These are phyloP conservation scores for Enteromius viviparus DNA, from an alignment of 2,797 vertebrate species.

Conservation along the genomic window DNA sequence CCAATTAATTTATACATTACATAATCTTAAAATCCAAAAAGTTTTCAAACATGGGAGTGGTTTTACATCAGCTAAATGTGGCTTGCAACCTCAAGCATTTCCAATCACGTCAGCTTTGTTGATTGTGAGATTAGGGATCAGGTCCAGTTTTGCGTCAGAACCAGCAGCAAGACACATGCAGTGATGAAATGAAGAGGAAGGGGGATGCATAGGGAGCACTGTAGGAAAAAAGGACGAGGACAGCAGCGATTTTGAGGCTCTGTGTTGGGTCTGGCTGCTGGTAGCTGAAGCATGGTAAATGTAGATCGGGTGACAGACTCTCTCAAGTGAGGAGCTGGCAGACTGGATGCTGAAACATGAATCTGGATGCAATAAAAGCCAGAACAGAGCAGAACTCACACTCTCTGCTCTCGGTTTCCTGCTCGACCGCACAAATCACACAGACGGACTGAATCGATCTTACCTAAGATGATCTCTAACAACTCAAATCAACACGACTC, in stretches of 20 bases:
- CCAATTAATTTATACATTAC: no score
- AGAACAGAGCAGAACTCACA: slow-evolving; percentile 35
- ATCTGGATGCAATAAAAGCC: slow-evolving; percentile 77
- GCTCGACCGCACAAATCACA: slow-evolving; percentile 23
- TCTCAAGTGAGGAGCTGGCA: slow-evolving; percentile 73
- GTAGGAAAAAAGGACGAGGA: background rate
- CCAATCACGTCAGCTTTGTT: background rate
- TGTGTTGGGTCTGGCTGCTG: slow-evolving; percentile 55
- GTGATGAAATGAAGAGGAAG: background rate
- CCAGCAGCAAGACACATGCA: background rate
- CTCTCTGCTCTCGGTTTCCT: background rate
- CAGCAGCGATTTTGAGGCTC: slow-evolving; percentile 5
- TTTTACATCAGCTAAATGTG: background rate
- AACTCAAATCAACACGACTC: background rate
- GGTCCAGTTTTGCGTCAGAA: background rate
- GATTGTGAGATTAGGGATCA: background rate
- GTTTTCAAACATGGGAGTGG: background rate
- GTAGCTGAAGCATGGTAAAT: slow-evolving; percentile 73
- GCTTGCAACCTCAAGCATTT: background rate
- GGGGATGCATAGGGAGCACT: background rate
- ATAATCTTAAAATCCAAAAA: background rate
- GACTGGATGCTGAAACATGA: slow-evolving; percentile 73
- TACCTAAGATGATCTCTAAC: background rate
- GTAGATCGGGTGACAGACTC: slow-evolving; percentile 75
- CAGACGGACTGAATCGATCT: background rate